A percentile compares a stretch with the other conserved stretches of the same genome.
phyloP scores from a whole-genome alignment of 2,113 vertebrate genomes.

The Cyanocitta stelleri region DNA sequence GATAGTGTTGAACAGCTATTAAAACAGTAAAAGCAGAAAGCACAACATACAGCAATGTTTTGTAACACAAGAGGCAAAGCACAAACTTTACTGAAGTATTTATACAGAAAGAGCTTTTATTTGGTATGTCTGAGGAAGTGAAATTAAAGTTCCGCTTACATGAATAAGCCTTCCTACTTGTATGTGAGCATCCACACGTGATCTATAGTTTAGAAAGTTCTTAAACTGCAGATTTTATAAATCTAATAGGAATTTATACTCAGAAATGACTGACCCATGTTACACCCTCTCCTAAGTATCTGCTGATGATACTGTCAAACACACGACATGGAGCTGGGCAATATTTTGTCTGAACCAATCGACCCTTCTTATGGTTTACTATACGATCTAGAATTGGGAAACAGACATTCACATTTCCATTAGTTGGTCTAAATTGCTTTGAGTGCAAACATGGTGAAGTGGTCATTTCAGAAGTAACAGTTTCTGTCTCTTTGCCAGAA shows the following conservation, averaged over 20 bases:
- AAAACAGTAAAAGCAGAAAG: not conserved
- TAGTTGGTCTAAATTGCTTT: not conserved
- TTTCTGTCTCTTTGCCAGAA: not conserved
- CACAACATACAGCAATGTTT: not conserved
- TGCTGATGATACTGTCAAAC: not conserved
- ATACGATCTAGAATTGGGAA: not conserved
- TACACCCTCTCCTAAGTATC: not conserved
- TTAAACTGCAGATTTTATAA: not conserved
- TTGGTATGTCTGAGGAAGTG: not conserved
- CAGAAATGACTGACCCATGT: not conserved
- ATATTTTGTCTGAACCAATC: not conserved
- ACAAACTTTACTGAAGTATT: not conserved
- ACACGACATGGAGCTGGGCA: not conserved
- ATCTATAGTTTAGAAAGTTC: not conserved
- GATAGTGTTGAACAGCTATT: not conserved
- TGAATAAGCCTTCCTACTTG: not conserved
- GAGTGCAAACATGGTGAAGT: not conserved
- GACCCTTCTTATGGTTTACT: not conserved
- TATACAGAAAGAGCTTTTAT: not conserved
- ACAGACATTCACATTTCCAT: not conserved
- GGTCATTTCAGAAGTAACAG: not conserved
- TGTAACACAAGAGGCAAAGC: not conserved
- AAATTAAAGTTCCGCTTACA: not conserved
- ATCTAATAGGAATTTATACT: not conserved
- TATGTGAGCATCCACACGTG: not conserved